Evolutionary conservation across 2,888 invertebrate species (phyloP).

Genomic region (Trichogramma evanescens): DNA sequence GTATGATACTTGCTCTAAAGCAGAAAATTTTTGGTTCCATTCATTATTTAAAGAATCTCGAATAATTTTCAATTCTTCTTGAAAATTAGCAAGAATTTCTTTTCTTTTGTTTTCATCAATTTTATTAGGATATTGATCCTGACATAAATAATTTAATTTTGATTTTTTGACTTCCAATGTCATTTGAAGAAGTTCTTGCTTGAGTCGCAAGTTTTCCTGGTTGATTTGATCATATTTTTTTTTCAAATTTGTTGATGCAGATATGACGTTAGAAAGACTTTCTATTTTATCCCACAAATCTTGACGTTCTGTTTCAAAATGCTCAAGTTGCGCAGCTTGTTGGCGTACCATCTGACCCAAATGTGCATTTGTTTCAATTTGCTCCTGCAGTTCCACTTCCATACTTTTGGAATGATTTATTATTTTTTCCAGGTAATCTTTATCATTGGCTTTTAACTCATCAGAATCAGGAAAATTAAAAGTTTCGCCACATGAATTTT

Average conservation of each 20-base stretch:
- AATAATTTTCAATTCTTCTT: conserved; percentile 11
- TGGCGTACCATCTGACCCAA: too few relatives aligned
- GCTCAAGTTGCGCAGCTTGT: too few relatives aligned
- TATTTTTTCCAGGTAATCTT: too few relatives aligned
- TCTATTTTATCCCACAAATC: neutral
- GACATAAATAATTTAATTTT: neutral
- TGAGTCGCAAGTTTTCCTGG: conserved; percentile 15
- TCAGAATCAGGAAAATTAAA: too few relatives aligned
- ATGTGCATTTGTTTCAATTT: too few relatives aligned
- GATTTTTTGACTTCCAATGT: conserved; percentile 1
- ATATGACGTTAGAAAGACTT: neutral
- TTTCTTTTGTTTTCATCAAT: neutral
- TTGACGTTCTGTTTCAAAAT: too few relatives aligned
- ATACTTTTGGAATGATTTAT: too few relatives aligned
- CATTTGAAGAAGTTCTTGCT: conserved; percentile 1
- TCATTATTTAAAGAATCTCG: conserved; percentile 7
- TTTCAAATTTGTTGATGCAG: neutral
- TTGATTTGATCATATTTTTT: conserved; percentile 2
- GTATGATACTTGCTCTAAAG: conserved; percentile 12
- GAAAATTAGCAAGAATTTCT: neutral
- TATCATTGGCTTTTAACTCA: too few relatives aligned
- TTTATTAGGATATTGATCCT: neutral
- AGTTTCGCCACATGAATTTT: too few relatives aligned
- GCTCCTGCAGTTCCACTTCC: too few relatives aligned
- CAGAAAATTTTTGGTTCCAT: conserved; percentile 4